Evolutionary conservation across 2,113 vertebrate species (phyloP).

Genomic region (Cryptotis parvus): DNA sequence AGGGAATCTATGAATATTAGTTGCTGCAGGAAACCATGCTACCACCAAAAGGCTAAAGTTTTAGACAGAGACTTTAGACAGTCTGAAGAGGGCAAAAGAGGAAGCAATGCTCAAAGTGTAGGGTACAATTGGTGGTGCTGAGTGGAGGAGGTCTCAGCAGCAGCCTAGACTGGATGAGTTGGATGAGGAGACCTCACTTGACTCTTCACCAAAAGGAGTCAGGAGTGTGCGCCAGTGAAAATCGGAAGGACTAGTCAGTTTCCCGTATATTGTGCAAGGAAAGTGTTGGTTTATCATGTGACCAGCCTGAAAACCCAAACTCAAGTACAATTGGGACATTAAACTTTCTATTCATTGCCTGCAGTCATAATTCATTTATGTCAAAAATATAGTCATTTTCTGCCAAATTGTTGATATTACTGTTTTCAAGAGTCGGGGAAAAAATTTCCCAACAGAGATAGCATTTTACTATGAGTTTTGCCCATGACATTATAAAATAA

Average conservation of each 20-base stretch:
- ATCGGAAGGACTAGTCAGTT: slow-evolving; percentile 52
- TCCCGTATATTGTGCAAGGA: slow-evolving; percentile 67
- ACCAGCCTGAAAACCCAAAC: slow-evolving; percentile 55
- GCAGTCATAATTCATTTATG: slow-evolving; percentile 66
- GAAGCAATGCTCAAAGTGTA: not conserved
- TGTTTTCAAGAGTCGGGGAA: slow-evolving; percentile 62
- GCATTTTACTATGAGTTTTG: slow-evolving; percentile 52
- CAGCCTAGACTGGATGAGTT: not conserved
- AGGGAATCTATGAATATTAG: too few species aligned
- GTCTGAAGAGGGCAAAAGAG: not conserved
- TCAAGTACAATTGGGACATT: slow-evolving; percentile 40
- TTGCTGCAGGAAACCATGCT: not conserved
- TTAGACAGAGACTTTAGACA: not conserved
- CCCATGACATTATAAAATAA: slow-evolving; percentile 19
- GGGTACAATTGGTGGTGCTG: not conserved
- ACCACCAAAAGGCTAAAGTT: slow-evolving; percentile 8
- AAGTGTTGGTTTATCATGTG: slow-evolving; percentile 48
- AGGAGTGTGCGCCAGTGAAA: not conserved
- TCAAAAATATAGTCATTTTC: slow-evolving; percentile 35
- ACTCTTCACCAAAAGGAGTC: not conserved
- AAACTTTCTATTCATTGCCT: slow-evolving; percentile 26
- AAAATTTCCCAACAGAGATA: slow-evolving; percentile 68
- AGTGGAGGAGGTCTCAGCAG: not conserved
- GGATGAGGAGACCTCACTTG: slow-evolving; percentile 28
- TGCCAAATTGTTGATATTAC: slow-evolving; percentile 67